phyloP scores from a whole-genome alignment of 2,888 invertebrate genomes.

The Trachelus troglodyta region DNA sequence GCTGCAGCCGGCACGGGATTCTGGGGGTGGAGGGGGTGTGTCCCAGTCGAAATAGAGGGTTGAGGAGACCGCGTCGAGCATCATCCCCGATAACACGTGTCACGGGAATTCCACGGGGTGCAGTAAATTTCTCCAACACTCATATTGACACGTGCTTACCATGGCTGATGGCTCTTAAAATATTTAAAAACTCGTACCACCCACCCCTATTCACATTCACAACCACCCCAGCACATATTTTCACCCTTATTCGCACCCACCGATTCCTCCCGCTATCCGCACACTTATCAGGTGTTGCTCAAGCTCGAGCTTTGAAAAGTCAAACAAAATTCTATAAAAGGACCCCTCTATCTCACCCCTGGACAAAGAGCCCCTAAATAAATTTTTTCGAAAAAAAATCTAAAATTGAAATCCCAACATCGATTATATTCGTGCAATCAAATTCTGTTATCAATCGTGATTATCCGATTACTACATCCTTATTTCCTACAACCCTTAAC shows the following conservation, averaged over 20 bases:
- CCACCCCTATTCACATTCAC: not conserved
- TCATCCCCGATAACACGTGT: slow-evolving; percentile 24
- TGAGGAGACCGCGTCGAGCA: slow-evolving; percentile 22
- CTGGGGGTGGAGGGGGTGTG: slow-evolving; percentile 13
- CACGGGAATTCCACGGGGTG: slow-evolving; percentile 35
- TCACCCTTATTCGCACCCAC: not conserved
- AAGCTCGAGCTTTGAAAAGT: not conserved
- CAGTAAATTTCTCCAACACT: slow-evolving; percentile 38
- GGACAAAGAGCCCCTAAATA: not conserved
- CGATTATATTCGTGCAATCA: not conserved
- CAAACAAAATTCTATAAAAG: not conserved
- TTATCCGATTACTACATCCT: not conserved
- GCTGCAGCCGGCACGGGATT: slow-evolving; percentile 18
- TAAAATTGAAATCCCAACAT: not conserved
- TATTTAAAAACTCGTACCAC: slow-evolving; percentile 30
- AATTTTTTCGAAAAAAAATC: not conserved
- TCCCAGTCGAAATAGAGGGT: not conserved
- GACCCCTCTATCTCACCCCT: not conserved
- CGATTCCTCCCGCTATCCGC: not conserved
- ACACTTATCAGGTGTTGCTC: not conserved
- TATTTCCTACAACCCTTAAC: not conserved
- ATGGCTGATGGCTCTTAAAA: slow-evolving; percentile 33
- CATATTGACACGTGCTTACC: slow-evolving; percentile 47
- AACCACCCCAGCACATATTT: not conserved
- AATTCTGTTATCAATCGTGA: not conserved